A percentile compares a stretch with the other conserved stretches of the same genome.
phyloP scores from a whole-genome alignment of 2,797 vertebrate species.

The Cyclopterus lumpus region DNA sequence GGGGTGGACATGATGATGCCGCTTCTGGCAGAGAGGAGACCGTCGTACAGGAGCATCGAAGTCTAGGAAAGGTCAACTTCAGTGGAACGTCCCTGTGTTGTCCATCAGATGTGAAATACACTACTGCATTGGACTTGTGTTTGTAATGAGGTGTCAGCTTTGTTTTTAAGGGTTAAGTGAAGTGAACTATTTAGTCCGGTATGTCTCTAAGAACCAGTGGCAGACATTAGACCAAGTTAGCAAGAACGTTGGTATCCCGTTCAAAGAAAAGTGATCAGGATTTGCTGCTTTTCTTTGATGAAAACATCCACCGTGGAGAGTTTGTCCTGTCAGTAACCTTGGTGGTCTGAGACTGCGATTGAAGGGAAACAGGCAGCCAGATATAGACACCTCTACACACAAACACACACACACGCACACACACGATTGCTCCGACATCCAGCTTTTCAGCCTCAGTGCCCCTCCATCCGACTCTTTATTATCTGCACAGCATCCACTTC shows the following conservation, averaged over 20 bases:
- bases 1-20: conserved; percentile 22
- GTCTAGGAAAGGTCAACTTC: conserved; percentile 14
- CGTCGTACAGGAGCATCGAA: background rate
- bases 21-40: background rate
- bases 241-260: too few species aligned
- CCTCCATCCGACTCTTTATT: conserved; percentile 8
- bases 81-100: background rate
- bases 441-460: background rate
- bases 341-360: background rate
- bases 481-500: conserved; percentile 24
- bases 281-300: background rate
- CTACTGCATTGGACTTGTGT: too few species aligned
- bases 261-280: background rate
- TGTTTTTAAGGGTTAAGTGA: too few species aligned
- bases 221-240: background rate
- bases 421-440: background rate
- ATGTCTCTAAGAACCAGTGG: too few species aligned
- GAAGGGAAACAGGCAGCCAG: conserved; percentile 7
- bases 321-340: background rate
- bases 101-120: background rate
- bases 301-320: background rate
- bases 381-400: background rate
- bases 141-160: too few species aligned
- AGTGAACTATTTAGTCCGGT: too few species aligned
- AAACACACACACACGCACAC: conserved; percentile 3